Conservation (phyloP, 2,113 vertebrate genomes). For the Conger conger region DNA sequence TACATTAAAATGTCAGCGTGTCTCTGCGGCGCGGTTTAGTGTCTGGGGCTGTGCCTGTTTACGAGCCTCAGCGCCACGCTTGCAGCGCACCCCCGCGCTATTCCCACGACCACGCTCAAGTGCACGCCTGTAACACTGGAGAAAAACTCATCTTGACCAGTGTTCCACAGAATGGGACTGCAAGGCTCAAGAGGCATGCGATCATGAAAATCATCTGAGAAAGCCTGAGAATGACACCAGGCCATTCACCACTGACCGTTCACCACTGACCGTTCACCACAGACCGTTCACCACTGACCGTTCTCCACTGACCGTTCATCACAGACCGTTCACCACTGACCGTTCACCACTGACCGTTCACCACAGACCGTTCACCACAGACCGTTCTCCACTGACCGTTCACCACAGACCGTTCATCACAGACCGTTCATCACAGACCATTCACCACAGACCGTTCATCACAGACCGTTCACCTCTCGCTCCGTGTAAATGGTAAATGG, state of each 20-base stretch:
- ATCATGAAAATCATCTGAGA: constrained; percentile 41
- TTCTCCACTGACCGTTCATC: too few species aligned
- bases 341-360: too few species aligned
- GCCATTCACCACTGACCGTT: constrained; percentile 1
- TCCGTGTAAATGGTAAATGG: too few species aligned
- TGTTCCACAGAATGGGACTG: constrained; percentile 45
- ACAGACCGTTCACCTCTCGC: too few species aligned
- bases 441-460: too few species aligned
- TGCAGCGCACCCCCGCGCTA: neutral
- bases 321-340: too few species aligned
- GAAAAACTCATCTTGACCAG: constrained; percentile 48
- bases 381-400: too few species aligned
- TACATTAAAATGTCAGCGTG: neutral
- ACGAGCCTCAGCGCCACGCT: neutral
- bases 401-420: too few species aligned
- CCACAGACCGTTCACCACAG: too few species aligned
- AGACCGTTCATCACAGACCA: too few species aligned
- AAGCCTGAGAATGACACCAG: constrained; percentile 23
- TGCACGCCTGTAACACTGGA: constrained; percentile 46
- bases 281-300: too few species aligned
- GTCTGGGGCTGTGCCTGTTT: neutral
- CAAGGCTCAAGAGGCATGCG: constrained; percentile 31
- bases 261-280: constrained; percentile 5
- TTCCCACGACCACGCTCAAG: constrained; percentile 25
- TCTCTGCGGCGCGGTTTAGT: neutral